Conservation (phyloP, 1,140 invertebrate genomes). For the Eumeta japonica region DNA sequence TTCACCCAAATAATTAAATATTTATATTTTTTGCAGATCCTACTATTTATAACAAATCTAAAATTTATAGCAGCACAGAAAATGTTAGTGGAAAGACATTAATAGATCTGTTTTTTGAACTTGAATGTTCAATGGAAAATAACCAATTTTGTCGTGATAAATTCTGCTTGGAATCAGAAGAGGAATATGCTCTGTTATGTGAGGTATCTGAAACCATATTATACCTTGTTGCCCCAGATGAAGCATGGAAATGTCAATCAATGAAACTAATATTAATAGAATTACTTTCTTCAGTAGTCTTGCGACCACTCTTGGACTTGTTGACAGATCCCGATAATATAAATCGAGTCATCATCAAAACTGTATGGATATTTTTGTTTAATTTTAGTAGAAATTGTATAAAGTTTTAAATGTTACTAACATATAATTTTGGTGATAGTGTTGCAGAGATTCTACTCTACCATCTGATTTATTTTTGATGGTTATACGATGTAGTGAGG, state of each 20-base stretch:
- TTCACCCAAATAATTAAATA: too few relatives aligned
- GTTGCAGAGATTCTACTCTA: constrained; percentile 69
- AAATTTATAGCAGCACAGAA: constrained; percentile 48
- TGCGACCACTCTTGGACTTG: constrained; percentile 72
- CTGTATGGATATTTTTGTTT: constrained; percentile 77
- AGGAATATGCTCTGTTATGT: constrained; percentile 72
- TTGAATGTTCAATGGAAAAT: constrained; percentile 84
- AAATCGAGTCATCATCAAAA: constrained; percentile 87
- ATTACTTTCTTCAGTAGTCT: constrained; percentile 73
- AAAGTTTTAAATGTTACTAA: constrained; percentile 9
- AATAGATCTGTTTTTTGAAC: constrained; percentile 82
- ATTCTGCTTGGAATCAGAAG: constrained; percentile 63
- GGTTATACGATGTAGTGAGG: constrained; percentile 75
- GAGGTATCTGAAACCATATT: constrained; percentile 83
- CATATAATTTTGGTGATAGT: constrained; percentile 59
- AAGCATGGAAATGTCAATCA: constrained; percentile 83
- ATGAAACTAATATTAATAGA: constrained; percentile 77
- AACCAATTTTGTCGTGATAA: constrained; percentile 68
- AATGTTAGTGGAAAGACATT: constrained; percentile 51
- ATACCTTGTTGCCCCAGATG: constrained; percentile 79
- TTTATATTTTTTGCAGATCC: constrained; percentile 29
- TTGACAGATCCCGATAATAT: constrained; percentile 93
- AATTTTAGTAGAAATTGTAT: constrained; percentile 3
- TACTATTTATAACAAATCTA: constrained; percentile 43
- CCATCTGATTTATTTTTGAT: constrained; percentile 81